Evolutionary conservation across 2,797 vertebrate species (phyloP), one percentile per base, ranked within the genome.

Genomic region (Eulemur coronatus): DNA sequence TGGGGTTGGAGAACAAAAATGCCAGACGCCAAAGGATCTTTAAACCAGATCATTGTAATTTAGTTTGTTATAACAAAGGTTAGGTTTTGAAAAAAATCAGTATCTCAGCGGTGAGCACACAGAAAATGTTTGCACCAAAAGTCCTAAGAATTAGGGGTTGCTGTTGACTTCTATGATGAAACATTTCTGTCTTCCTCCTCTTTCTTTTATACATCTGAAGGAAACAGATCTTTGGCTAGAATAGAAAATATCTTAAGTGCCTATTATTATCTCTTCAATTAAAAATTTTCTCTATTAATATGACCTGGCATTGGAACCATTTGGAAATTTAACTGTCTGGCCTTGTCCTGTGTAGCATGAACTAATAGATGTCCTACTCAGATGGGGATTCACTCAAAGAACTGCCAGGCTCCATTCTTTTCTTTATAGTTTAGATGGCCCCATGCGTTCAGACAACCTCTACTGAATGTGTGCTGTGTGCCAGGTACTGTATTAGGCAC

Each of bases 381-480:
- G 3, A 4, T 48, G 33, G 46, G 18, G 11, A 12, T 86, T 89
- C 70, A 57, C 80, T 76, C 22, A 35, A 4, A n/a, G 69, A 17
- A 57, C 28, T 57, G 17, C 78, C 46, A 6, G 28, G 30, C 67
- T 82, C 57, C 12, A 24, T 43, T 35, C 30, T 89, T 89, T 73
- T 43, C 57, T 82, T 17, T 28, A 3, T 59, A 5, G 55, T 79
- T n/a, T 50, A 59, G 55, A 13, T 7, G 33, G 46, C 30, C 52
- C 22, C 38, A 0, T 11, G 46, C 18, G 7, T 0, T 57, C 59
- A 73, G 28, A 11, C 33, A 10, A 33, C 30, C 43, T 33, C 43
- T 61, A 5, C 35, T 35, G 11, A 79, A 11, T 2, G 9, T 24
- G 2, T 17, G 1, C 41, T 20, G 0, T 35, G 20, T 28, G 14